These are phyloP conservation scores for Scartelaos histophorus DNA, from an alignment of 2,113 vertebrate genomes.

Conservation along the genomic window DNA sequence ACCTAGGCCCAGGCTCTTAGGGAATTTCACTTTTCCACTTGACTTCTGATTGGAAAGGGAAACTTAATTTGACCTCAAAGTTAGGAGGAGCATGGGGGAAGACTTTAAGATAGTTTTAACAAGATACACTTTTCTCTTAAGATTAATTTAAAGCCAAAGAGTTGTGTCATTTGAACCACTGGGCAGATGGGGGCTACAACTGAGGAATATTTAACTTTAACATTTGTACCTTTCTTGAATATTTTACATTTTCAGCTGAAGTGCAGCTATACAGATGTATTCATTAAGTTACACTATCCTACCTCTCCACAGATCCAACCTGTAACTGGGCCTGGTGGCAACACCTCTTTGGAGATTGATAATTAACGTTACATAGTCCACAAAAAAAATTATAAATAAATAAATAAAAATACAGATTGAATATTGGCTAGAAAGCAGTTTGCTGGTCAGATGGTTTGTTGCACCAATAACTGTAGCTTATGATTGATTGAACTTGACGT, in stretches of 20 bases:
- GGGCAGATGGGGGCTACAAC: not conserved
- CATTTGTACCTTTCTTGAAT: not conserved
- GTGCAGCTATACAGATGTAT: not conserved
- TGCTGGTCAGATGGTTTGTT: too few species aligned
- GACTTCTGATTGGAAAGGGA: conserved; percentile 58
- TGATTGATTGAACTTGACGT: too few species aligned
- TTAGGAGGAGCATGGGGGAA: not conserved
- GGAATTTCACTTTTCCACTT: conserved; percentile 63
- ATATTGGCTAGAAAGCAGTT: too few species aligned
- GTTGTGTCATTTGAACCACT: not conserved
- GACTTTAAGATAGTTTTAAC: not conserved
- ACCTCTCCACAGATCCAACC: too few species aligned
- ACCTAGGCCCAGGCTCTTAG: conserved; percentile 56
- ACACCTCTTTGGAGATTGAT: not conserved
- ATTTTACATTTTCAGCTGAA: not conserved
- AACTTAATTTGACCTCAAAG: conserved; percentile 65
- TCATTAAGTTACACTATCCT: not conserved
- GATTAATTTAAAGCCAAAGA: not conserved
- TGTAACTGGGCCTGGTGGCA: too few species aligned
- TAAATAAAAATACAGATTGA: too few species aligned
- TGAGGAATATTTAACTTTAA: not conserved
- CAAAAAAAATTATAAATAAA: not conserved
- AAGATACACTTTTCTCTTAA: not conserved
- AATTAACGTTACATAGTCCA: not conserved
- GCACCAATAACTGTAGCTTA: too few species aligned